Evolutionary conservation across 2,797 vertebrate species (phyloP), one percentile per base, ranked within the genome.

Genomic region (Darevskia nairensis): DNA sequence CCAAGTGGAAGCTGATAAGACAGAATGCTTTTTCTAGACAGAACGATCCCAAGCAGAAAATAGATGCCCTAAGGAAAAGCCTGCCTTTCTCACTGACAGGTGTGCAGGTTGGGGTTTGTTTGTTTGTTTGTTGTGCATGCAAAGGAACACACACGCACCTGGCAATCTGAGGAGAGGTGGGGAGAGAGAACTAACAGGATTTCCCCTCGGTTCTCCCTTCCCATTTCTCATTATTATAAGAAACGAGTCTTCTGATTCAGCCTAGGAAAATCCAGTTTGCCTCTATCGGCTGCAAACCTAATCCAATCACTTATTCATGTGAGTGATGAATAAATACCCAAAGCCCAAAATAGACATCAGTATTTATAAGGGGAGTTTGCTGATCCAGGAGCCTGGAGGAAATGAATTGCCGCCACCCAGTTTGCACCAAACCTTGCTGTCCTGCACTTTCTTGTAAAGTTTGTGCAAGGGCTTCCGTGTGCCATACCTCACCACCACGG

Each of bases 241-340:
- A 69, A 82, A 74, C 68, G 2, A 2, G 76, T 85, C 0, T 41
- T 77, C 55, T 0, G 0, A 7, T 10, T 89, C 7, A 8, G n/a
- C 29, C 8, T 0, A 2, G 86, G 77, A 72, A 2, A 89, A 55
- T 86, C 4, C 13, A 64, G 9, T 2, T 71, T 81, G 80, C 11
- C 76, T 89, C 8, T 85, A 17, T 8, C 0, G 0, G 59, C 78
- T 79, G 46, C 64, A 84, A 86, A 88, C 46, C 69, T 59, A 87
- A 91, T 89, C 64, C 55, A 87, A 29, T 44, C 74, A 32, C 27
- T 86, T 78, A 50, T 90, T 86, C 85, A 82, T 82, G 78, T 29
- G 50, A 85, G 88, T 2, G 64, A 8, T 1, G 84, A 86, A 79
- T 85, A 87, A 85, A 72, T 68, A 66, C 64, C 10, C 68, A 78